A percentile compares a stretch with the other conserved stretches of the same genome.
Evolutionary conservation across 1,140 invertebrate genomes (phyloP).

Genomic region (Apis mellifera): Amel_HAv3.1 CM009945.2:9080501-9081000

Average conservation of each 20-base stretch:
- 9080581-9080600: background rate
- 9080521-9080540: background rate
- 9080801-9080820: background rate
- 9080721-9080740: constrained; percentile 8
- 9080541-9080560: background rate
- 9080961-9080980: background rate
- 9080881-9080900: no score
- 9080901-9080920: background rate
- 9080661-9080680: background rate
- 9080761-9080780: background rate
- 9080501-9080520: background rate
- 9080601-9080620: background rate
- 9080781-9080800: background rate
- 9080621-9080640: background rate
- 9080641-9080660: background rate
- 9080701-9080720: background rate
- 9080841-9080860: background rate
- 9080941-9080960: background rate
- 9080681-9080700: constrained; percentile 3
- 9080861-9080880: no score
- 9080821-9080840: background rate
- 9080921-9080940: background rate
- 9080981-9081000: background rate
- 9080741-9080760: background rate
- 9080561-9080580: background rate